phyloP scores from a whole-genome alignment of 2,113 vertebrate species.

The human (Homo sapiens) region DNA sequence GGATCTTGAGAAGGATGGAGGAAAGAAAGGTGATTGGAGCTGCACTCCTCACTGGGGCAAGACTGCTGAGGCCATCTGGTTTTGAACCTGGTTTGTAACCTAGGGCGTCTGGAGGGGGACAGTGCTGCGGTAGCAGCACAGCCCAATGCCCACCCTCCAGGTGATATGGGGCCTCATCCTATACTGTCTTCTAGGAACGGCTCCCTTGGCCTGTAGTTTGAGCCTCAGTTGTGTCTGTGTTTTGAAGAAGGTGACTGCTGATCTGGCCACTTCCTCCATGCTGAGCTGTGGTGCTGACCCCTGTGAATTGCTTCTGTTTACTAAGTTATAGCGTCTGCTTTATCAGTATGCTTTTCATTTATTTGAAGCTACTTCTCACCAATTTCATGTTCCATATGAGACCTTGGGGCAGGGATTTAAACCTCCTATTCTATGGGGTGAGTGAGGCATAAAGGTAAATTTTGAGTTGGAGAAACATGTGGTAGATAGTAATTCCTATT shows the following conservation, averaged over 20 bases:
- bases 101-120: background rate
- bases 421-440: background rate
- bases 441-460: background rate
- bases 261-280: background rate
- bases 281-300: background rate
- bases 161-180: rapidly evolving
- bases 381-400: background rate
- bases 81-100: background rate
- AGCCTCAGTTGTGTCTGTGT: background rate
- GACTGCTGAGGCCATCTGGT: background rate
- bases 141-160: rapidly evolving
- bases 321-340: background rate
- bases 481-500: background rate
- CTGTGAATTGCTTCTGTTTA: background rate
- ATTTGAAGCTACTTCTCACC: background rate
- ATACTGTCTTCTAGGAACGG: background rate
- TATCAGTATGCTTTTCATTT: background rate
- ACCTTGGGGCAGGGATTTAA: background rate
- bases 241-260: background rate
- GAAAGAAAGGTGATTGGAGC: background rate
- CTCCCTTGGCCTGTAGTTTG: background rate
- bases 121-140: background rate
- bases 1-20: background rate
- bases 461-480: background rate
- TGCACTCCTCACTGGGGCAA: background rate